Conservation (phyloP, 2,888 invertebrate genomes). For the Limulus polyphemus region DNA sequence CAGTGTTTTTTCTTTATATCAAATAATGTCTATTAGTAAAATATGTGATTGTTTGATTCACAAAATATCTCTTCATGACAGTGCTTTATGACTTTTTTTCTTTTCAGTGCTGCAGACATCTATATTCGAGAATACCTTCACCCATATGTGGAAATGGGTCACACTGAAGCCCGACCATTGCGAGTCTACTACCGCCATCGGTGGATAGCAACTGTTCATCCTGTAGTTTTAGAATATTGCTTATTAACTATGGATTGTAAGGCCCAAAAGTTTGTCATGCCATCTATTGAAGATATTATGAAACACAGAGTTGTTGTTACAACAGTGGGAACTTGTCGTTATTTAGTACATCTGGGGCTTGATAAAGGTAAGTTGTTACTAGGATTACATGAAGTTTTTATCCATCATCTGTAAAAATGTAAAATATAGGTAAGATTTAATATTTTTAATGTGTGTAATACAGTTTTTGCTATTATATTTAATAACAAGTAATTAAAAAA, state of each 20-base stretch:
- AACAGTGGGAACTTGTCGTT: constrained; percentile 64
- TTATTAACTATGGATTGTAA: constrained; percentile 47
- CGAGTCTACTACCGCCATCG: constrained; percentile 66
- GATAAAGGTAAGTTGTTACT: constrained; percentile 43
- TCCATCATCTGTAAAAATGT: too few species aligned
- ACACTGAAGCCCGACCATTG: constrained; percentile 53
- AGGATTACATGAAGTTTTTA: too few species aligned
- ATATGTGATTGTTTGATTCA: too few species aligned
- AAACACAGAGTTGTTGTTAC: constrained; percentile 60
- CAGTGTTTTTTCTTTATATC: too few species aligned
- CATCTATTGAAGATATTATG: constrained; percentile 55
- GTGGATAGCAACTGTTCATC: constrained; percentile 63
- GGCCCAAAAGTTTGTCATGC: constrained; percentile 50
- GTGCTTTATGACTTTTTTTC: background rate
- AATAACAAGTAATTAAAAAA: too few species aligned
- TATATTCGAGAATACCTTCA: constrained; percentile 73
- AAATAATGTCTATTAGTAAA: too few species aligned
- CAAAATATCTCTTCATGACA: too few species aligned
- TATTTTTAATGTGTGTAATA: too few species aligned
- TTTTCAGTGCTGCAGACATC: constrained; percentile 57
- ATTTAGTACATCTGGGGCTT: constrained; percentile 53
- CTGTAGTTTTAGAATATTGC: constrained; percentile 57
- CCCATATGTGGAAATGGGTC: constrained; percentile 54
- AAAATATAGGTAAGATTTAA: too few species aligned
- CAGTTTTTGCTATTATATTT: too few species aligned